phyloP scores from a whole-genome alignment of 2,113 vertebrate genomes.

The Amia ocellicauda region DNA sequence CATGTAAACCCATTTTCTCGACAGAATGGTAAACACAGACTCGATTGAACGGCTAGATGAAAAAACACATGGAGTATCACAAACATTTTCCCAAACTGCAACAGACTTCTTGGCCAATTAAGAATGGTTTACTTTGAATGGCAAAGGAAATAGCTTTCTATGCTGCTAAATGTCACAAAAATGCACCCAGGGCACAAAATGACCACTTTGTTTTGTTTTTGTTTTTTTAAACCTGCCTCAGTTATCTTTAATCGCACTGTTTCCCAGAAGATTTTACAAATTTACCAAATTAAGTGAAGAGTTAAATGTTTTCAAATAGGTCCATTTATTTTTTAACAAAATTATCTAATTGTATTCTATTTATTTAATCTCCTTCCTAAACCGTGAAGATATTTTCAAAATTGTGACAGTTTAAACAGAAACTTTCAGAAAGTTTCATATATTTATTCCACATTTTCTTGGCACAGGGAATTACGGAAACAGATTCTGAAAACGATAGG shows the following conservation, averaged over 20 bases:
- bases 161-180: constrained; percentile 81
- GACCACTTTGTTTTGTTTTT: constrained; percentile 64
- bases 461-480: no score
- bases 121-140: constrained; percentile 72
- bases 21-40: constrained; percentile 71
- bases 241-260: constrained; percentile 27
- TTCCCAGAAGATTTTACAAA: constrained; percentile 29
- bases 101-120: constrained; percentile 81
- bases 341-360: no score
- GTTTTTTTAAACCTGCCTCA: constrained; percentile 42
- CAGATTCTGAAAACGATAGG: no score
- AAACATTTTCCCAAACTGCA: constrained; percentile 75
- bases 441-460: no score
- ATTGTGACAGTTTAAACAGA: no score
- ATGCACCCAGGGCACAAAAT: constrained; percentile 65
- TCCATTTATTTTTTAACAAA: no score
- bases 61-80: constrained; percentile 70
- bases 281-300: constrained; percentile 22
- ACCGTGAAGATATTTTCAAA: no score
- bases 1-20: constrained; percentile 73
- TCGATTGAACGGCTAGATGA: constrained; percentile 63
- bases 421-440: no score
- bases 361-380: no score
- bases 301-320: background rate
- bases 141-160: constrained; percentile 82